A percentile compares a stretch with the other conserved stretches of the same genome.
Conservation (phyloP, 2,113 vertebrate species). For the Scophthalmus maximus region DNA sequence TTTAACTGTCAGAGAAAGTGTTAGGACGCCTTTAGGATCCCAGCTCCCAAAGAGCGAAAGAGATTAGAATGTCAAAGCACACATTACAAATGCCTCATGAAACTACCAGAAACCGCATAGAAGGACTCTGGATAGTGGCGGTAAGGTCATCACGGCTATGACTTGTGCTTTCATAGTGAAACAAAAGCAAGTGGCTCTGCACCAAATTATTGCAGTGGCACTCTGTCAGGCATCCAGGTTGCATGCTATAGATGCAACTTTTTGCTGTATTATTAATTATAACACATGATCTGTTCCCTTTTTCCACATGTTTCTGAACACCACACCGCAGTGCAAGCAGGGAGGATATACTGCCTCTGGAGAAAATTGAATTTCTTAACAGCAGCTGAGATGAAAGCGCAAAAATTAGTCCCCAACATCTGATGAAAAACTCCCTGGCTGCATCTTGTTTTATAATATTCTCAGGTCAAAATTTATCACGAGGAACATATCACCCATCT, state of each 20-base stretch:
- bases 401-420: conserved; percentile 50
- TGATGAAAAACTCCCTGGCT: conserved; percentile 37
- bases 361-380: conserved; percentile 62
- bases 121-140: conserved; percentile 5
- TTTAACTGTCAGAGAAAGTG: conserved; percentile 61
- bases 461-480: conserved; percentile 35
- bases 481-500: conserved; percentile 34
- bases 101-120: conserved; percentile 30
- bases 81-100: conserved; percentile 50
- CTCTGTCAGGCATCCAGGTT: conserved; percentile 31
- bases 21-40: conserved; percentile 62
- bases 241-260: conserved; percentile 12
- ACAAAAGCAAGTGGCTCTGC: not conserved
- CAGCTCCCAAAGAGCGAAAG: conserved; percentile 54
- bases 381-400: conserved; percentile 31
- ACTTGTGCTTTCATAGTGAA: conserved; percentile 8
- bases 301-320: conserved; percentile 28
- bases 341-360: conserved; percentile 23
- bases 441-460: conserved; percentile 59
- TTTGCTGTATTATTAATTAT: conserved; percentile 28
- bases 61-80: conserved; percentile 61
- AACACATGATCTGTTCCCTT: conserved; percentile 9
- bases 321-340: conserved; percentile 15
- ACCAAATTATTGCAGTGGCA: conserved; percentile 22
- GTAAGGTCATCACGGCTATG: not conserved